Percentiles rank a stretch among this genome's conserved stretches.
These are phyloP conservation scores for Steromphala cineraria DNA, from an alignment of 2,888 invertebrate genomes.

Conservation along the genomic window DNA sequence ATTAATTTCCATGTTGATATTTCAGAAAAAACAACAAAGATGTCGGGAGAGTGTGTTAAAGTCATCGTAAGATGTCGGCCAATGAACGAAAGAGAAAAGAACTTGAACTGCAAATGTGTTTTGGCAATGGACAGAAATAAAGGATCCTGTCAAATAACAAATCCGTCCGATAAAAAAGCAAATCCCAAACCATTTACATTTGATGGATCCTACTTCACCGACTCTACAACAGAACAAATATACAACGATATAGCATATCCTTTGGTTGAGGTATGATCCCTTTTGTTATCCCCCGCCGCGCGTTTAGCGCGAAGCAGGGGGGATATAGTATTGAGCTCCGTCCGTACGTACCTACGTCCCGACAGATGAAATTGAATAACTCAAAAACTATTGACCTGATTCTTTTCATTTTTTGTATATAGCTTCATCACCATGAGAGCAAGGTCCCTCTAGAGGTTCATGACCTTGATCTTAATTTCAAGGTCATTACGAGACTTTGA, in stretches of 20 bases:
- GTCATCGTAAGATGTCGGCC: slow-evolving; percentile 91
- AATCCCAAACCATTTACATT: slow-evolving; percentile 81
- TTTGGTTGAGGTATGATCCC: slow-evolving; percentile 82
- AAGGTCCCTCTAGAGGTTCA: no score
- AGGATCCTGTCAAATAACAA: slow-evolving; percentile 79
- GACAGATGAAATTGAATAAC: no score
- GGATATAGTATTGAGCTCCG: no score
- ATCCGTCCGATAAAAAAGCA: slow-evolving; percentile 67
- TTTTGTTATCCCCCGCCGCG: no score
- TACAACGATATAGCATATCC: slow-evolving; percentile 92
- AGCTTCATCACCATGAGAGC: no score
- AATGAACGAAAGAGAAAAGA: slow-evolving; percentile 85
- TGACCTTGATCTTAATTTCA: no score
- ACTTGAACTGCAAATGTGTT: slow-evolving; percentile 81
- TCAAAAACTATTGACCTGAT: no score
- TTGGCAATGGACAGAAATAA: slow-evolving; percentile 78
- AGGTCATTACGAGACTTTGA: no score
- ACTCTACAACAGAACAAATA: slow-evolving; percentile 88
- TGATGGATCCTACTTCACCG: slow-evolving; percentile 87
- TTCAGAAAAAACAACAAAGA: neutral
- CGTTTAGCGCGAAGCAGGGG: no score
- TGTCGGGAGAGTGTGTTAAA: slow-evolving; percentile 82
- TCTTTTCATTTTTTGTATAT: no score
- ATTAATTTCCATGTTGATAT: no score
- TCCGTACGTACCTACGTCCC: no score